Base-by-base conservation (phyloP, 2,888 invertebrate species). In the Congeria kusceri region DNA sequence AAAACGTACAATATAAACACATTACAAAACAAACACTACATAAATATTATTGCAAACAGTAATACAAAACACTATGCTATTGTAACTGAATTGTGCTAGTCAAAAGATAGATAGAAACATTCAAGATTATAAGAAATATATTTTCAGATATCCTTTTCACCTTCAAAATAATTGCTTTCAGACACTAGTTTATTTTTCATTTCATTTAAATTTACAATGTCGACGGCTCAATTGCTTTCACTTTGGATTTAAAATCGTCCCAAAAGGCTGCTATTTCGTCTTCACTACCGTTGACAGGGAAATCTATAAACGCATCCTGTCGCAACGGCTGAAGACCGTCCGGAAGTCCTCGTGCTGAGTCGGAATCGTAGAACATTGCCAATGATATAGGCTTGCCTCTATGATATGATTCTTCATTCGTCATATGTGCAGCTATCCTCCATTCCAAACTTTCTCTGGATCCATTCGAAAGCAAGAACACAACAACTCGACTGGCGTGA, bases 391-490 rank as follows among this genome's bases (percentile, higher is more conserved):
- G 53, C 4, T 29, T 23, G 3, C 25, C 5, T 11, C 65, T 0
- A 3, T 66, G 7, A 9, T 18, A 9, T 20, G 29, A n/a, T 23
- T 66, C 65, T 20, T 29, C 27, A 7, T 66, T 49, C 39, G 28
- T 20, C 65, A 66, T 66, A 23, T 49, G 32, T n/a, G 53, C 23
- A 18, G 56, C 29, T 23, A 32, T 32, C 27, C n/a, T 56, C 65
- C 27, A 29, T 9, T 23, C 32, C 13, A 29, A 18, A 27, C 53
- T 53, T 0, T 56, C 20, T 18, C 18, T 28, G 28, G 49, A 66
- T 0, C 20, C 56, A 4, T 32, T 25, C 3, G 53, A 66, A 23
- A 66, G 20, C 4, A 66, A 9, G 15, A 64, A 64, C 11, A 64
- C 9, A 18, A 64, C 64, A 0, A 32, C 56, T 9, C 56, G 53